phyloP scores from a whole-genome alignment of 2,888 invertebrate species.

The Scaptomyza flava region DNA sequence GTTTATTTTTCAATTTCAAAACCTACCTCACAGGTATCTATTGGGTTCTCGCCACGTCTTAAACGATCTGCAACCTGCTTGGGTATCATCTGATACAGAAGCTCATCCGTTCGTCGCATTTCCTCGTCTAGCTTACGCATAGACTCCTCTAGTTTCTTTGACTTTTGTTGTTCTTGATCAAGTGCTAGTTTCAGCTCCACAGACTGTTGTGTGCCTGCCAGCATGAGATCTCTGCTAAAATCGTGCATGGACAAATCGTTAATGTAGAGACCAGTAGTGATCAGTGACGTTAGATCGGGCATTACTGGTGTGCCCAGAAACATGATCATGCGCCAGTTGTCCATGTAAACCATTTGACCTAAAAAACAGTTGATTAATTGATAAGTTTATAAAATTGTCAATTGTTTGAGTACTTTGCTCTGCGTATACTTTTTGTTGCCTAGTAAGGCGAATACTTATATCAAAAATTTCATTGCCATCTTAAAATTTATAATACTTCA shows the following conservation, averaged over 20 bases:
- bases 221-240: constrained; percentile 97
- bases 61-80: constrained; percentile 98
- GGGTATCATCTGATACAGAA: constrained; percentile 99
- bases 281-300: constrained; percentile 96
- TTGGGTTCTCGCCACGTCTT: constrained; percentile 96
- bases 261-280: constrained; percentile 96
- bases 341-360: constrained; percentile 99
- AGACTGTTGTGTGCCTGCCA: constrained; percentile 98
- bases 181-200: constrained; percentile 97
- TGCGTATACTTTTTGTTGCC: too few species aligned
- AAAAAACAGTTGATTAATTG: neutral
- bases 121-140: constrained; percentile 98
- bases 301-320: constrained; percentile 98
- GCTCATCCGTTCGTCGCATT: constrained; percentile 97
- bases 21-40: constrained; percentile 96
- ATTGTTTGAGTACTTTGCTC: too few species aligned
- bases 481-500: neutral
- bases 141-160: constrained; percentile 97
- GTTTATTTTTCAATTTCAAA: neutral
- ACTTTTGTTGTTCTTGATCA: constrained; percentile 98
- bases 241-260: constrained; percentile 99
- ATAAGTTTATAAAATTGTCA: too few species aligned
- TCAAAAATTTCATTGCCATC: too few species aligned
- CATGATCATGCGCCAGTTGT: constrained; percentile 99
- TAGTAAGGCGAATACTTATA: too few species aligned